These are phyloP conservation scores for Aporophyla lueneburgensis DNA, from an alignment of 2,888 invertebrate genomes.

Conservation along the genomic window DNA sequence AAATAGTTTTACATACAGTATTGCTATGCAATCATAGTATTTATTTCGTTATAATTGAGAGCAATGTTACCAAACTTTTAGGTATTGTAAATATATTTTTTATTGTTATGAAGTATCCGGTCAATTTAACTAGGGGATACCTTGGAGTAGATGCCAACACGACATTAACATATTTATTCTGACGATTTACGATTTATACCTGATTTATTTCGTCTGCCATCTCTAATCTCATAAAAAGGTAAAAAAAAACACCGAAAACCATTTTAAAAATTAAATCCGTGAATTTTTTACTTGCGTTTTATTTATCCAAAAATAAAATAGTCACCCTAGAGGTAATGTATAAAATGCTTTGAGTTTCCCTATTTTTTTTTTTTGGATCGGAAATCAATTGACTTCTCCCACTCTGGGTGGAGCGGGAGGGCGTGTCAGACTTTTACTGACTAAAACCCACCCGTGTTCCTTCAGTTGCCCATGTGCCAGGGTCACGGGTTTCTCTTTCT, in stretches of 20 bases:
- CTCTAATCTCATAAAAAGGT: constrained; percentile 53
- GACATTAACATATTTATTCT: constrained; percentile 55
- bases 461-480: no score
- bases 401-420: no score
- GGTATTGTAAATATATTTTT: constrained; percentile 67
- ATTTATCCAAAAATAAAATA: constrained; percentile 11
- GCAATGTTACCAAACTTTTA: constrained; percentile 66
- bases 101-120: constrained; percentile 54
- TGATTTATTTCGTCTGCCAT: constrained; percentile 44
- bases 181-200: constrained; percentile 36
- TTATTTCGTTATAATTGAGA: constrained; percentile 65
- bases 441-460: no score
- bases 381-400: no score
- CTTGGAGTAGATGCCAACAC: constrained; percentile 51
- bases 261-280: constrained; percentile 45
- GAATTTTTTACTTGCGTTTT: constrained; percentile 39
- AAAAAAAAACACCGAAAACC: constrained; percentile 45
- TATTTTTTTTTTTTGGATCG: no score
- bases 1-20: constrained; percentile 68
- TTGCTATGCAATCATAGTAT: constrained; percentile 71
- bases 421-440: no score
- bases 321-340: no score
- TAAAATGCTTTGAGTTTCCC: no score
- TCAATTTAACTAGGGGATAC: constrained; percentile 37
- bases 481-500: no score